Evolutionary conservation across 2,888 invertebrate genomes (phyloP), one percentile per base, ranked within the genome.

Genomic region (Noctua janthe): DNA sequence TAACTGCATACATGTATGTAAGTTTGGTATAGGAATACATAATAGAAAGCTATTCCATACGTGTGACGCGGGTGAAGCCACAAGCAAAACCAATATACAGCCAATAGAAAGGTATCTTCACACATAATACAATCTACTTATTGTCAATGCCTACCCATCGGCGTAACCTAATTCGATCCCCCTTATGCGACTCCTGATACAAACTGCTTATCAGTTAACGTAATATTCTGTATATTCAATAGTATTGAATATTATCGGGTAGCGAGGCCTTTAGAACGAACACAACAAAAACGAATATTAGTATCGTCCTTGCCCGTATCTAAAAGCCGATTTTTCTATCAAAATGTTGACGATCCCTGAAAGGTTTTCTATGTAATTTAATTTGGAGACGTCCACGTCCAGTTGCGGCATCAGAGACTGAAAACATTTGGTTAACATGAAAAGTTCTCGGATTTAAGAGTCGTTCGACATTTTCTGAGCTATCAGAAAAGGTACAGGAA

Each of bases 361-460:
- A 90, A 90, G 90, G 88, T 89, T 90, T 87, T 88, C 85, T 81
- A 51, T 84, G 88, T 90, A 85, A 90, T 90, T 90, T 84, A 86
- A 89, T 90, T 90, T 86, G 39, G 81, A 64, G 76, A 74, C 70
- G 66, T 81, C 35, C 39, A 71, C 71, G 69, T 81, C 39, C 35
- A 72, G 56, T 73, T 74, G 43, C 59, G 76, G 67, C 51, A 43
- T 70, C 56, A 70, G 72, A 69, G 78, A 73, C 80, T 73, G 35
- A 59, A 81, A 87, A 90, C 77, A 79, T 89, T 84, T 66, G 77
- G 78, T 81, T 72, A 80, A 86, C 78, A 82, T 79, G 77, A 83
- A 83, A 88, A 85, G 81, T 84, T 89, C 75, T 76, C 23, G 77
- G 75, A 56, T 73, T 70, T 69, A 67, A 75, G 78, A 71, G 54